phyloP scores from a whole-genome alignment of 2,113 vertebrate species.

The Siphamia tubifer region DNA sequence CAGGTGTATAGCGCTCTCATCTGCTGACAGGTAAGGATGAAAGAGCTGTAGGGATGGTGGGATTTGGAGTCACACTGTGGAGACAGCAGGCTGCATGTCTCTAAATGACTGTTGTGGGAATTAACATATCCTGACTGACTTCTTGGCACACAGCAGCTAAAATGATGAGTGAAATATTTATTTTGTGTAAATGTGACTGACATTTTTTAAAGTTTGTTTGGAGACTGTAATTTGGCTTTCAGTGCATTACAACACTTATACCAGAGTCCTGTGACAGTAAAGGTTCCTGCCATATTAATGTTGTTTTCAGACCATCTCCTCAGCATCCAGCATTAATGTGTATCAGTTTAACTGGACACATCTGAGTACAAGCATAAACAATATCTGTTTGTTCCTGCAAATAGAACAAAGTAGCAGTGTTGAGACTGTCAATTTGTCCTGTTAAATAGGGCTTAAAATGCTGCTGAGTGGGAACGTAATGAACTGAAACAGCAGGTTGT shows the following conservation, averaged over 20 bases:
- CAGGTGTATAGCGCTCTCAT: conserved; percentile 61
- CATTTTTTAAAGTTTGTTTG: not conserved
- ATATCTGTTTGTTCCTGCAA: not conserved
- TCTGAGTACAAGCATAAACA: not conserved
- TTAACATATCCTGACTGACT: conserved; percentile 46
- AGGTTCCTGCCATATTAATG: not conserved
- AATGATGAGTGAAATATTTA: conserved; percentile 25
- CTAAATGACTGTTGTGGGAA: conserved; percentile 51
- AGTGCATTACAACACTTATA: not conserved
- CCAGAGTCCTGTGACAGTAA: not conserved
- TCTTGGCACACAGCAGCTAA: not conserved
- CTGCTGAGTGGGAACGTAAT: conserved; percentile 7
- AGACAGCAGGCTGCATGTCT: conserved; percentile 53
- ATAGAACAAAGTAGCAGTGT: not conserved
- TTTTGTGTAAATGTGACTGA: conserved; percentile 22
- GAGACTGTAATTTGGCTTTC: not conserved
- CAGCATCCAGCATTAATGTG: not conserved
- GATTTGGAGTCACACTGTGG: conserved; percentile 67
- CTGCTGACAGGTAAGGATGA: conserved; percentile 66
- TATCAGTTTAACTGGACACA: not conserved
- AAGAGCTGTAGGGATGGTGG: conserved; percentile 45
- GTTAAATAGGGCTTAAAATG: conserved; percentile 32
- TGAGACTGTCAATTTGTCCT: conserved; percentile 11
- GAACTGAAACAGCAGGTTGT: conserved; percentile 11
- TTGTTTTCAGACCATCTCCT: not conserved